These are phyloP conservation scores for Noctua fimbriata DNA, from an alignment of 2,888 invertebrate genomes.

Conservation along the genomic window DNA sequence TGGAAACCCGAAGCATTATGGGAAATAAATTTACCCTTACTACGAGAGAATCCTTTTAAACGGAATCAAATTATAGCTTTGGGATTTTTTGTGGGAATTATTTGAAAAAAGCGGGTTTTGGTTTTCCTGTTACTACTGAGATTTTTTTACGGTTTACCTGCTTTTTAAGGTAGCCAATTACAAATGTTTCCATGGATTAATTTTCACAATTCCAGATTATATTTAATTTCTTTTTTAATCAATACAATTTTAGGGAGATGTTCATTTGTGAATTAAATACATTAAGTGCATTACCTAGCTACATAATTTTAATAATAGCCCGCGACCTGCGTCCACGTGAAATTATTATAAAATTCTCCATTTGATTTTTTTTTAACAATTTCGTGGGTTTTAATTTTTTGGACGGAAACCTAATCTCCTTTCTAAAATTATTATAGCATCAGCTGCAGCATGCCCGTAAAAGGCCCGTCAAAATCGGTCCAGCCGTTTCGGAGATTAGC, in stretches of 20 bases:
- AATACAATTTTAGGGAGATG: neutral
- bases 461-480: too few relatives aligned
- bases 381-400: too few relatives aligned
- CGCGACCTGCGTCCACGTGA: too few relatives aligned
- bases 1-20: slow-evolving; percentile 59
- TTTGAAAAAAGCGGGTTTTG: slow-evolving; percentile 20
- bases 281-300: neutral
- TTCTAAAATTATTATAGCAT: too few relatives aligned
- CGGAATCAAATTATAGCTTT: slow-evolving; percentile 49
- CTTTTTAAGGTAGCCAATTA: neutral
- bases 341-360: too few relatives aligned
- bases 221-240: neutral
- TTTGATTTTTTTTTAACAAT: too few relatives aligned
- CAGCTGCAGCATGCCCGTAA: too few relatives aligned
- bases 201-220: neutral
- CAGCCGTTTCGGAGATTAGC: too few relatives aligned
- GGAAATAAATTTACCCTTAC: slow-evolving; percentile 65
- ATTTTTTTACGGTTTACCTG: neutral
- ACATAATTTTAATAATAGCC: too few relatives aligned
- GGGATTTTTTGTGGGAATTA: slow-evolving; percentile 30
- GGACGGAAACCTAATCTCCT: too few relatives aligned
- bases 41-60: slow-evolving; percentile 52
- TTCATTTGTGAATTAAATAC: neutral
- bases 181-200: neutral
- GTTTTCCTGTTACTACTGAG: slow-evolving; percentile 29